Evolutionary conservation across 2,113 vertebrate genomes (phyloP).

Genomic region (Nematolebias whitei): DNA sequence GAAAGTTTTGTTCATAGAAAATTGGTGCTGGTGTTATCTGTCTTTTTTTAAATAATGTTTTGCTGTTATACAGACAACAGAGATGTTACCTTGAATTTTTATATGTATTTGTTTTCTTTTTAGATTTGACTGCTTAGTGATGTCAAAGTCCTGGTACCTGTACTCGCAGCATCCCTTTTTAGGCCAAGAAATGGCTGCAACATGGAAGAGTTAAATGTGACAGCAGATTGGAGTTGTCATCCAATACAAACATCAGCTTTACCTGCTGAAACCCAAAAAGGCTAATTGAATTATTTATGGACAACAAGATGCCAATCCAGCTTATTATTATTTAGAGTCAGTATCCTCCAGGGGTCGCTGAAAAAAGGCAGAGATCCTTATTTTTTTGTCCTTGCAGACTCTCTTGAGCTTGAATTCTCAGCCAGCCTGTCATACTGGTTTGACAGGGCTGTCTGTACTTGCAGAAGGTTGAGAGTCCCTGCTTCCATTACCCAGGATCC

Average conservation of each 20-base stretch:
- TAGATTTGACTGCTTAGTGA: background rate
- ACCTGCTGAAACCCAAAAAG: conserved; percentile 28
- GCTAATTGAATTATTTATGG: conserved; percentile 30
- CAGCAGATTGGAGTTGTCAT: conserved; percentile 19
- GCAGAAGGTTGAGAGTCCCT: conserved; percentile 34
- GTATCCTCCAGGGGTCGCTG: conserved; percentile 6
- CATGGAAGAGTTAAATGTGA: conserved; percentile 19
- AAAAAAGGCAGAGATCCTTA: conserved; percentile 5
- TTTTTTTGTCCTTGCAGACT: conserved; percentile 20
- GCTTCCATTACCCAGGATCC: conserved; percentile 35
- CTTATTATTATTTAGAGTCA: conserved; percentile 8
- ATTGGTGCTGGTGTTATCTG: too few relatives aligned
- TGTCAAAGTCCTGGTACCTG: background rate
- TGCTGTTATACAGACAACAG: background rate
- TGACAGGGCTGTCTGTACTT: conserved; percentile 49
- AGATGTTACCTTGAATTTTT: too few relatives aligned
- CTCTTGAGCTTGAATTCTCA: conserved; percentile 12
- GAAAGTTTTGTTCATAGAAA: too few relatives aligned
- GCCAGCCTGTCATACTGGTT: conserved; percentile 33
- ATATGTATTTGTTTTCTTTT: too few relatives aligned
- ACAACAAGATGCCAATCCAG: conserved; percentile 9
- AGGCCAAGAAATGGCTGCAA: conserved; percentile 8
- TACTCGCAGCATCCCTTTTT: conserved; percentile 10
- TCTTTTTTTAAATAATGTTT: background rate
- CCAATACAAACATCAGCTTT: conserved; percentile 4